These are phyloP conservation scores for Cydia amplana DNA, from an alignment of 1,140 invertebrate genomes.

Conservation along the genomic window DNA sequence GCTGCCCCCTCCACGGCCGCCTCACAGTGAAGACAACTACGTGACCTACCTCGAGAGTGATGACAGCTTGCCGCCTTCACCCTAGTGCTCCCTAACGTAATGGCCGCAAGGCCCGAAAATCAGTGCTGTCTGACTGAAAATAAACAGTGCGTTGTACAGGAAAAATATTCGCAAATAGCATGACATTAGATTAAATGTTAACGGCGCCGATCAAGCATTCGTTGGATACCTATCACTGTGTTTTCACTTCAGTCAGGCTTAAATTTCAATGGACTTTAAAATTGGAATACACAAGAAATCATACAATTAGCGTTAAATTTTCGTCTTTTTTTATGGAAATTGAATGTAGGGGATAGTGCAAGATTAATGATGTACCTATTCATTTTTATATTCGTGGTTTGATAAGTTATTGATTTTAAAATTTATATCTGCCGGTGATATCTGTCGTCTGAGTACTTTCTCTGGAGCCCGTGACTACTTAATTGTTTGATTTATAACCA, in stretches of 20 bases:
- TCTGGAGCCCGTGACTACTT: no score
- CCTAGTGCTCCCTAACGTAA: conserved; percentile 79
- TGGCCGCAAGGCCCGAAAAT: conserved; percentile 34
- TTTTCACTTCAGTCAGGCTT: conserved; percentile 18
- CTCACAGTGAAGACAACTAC: conserved; percentile 93
- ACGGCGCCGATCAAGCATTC: background rate
- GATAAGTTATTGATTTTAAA: background rate
- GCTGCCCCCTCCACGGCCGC: conserved; percentile 82
- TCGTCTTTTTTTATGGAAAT: background rate
- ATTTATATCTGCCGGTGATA: background rate
- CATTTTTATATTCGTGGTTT: background rate
- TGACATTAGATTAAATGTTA: background rate
- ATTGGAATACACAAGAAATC: conserved; percentile 10
- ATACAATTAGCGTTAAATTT: conserved; percentile 4
- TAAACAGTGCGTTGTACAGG: background rate
- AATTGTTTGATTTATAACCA: no score
- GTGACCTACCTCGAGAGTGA: conserved; percentile 94
- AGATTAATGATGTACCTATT: background rate
- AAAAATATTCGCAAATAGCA: background rate
- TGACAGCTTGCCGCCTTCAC: conserved; percentile 86
- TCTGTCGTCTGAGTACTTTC: background rate
- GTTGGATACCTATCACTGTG: background rate
- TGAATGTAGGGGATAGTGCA: conserved; percentile 19
- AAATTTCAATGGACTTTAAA: conserved; percentile 2
- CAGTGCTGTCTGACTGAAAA: conserved; percentile 20